A percentile compares a stretch with the other conserved stretches of the same genome.
Evolutionary conservation across 2,113 vertebrate genomes (phyloP).

Genomic region (Arenaria interpres): DNA sequence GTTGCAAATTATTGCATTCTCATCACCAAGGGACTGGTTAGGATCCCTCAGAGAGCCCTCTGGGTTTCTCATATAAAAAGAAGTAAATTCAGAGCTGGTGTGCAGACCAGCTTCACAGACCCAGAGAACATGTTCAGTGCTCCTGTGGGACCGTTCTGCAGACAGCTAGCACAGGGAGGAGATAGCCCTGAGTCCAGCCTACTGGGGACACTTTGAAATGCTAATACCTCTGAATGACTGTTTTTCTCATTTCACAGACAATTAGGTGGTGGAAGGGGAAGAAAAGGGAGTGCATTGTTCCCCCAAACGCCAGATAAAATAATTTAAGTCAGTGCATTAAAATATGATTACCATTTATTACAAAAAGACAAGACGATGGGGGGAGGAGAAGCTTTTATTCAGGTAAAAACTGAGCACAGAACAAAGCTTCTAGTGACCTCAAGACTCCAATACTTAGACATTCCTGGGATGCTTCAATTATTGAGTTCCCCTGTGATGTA

Average conservation of each 20-base stretch:
- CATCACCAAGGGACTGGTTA: not conserved
- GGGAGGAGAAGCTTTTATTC: not conserved
- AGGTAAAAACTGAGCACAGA: not conserved
- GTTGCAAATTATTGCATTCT: not conserved
- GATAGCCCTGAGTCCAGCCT: not conserved
- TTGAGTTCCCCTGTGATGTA: constrained; percentile 36
- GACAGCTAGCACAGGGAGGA: not conserved
- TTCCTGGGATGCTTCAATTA: constrained; percentile 53
- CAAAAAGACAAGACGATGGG: not conserved
- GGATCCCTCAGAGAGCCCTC: not conserved
- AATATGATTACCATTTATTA: not conserved
- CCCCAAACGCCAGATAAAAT: not conserved
- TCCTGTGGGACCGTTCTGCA: not conserved
- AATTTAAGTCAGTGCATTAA: not conserved
- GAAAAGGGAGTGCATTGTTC: not conserved
- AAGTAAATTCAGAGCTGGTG: not conserved
- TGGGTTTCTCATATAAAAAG: not conserved
- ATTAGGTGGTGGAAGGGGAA: not conserved
- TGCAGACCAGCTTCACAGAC: not conserved
- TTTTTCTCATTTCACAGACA: constrained; percentile 15
- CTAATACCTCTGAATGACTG: not conserved
- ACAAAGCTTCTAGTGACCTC: constrained; percentile 7
- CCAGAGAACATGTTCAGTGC: not conserved
- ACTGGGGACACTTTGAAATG: not conserved
- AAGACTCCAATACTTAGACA: not conserved